phyloP scores from a whole-genome alignment of 2,888 invertebrate genomes.

The Pycnomerus fuliginosus region DNA sequence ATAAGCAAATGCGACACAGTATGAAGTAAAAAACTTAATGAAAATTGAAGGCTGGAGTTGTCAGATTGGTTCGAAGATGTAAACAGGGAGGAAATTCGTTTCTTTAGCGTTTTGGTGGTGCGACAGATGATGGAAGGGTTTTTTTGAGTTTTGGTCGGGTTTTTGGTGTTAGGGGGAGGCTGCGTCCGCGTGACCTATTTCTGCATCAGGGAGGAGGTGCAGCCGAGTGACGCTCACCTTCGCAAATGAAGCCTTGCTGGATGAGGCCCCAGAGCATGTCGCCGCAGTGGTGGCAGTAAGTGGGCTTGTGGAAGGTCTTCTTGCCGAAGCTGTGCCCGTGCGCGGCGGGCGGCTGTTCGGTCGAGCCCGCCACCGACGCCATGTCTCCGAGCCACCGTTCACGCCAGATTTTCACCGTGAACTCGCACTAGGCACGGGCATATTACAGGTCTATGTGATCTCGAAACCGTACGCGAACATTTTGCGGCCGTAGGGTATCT shows the following conservation, averaged over 20 bases:
- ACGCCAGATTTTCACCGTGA: constrained; percentile 65
- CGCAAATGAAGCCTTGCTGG: constrained; percentile 99
- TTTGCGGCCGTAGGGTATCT: constrained; percentile 53
- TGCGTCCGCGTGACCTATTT: constrained; percentile 2
- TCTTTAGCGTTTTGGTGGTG: no score
- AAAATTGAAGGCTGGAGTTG: no score
- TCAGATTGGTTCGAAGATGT: no score
- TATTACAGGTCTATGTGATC: constrained; percentile 61
- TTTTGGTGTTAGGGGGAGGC: no score
- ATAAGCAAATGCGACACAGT: no score
- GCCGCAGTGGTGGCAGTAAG: constrained; percentile 99
- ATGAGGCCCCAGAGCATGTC: constrained; percentile 99
- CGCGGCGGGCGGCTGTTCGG: constrained; percentile 60
- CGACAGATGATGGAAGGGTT: no score
- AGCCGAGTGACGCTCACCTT: constrained; percentile 83
- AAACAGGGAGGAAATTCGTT: no score
- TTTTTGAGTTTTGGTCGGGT: no score
- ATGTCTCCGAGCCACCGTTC: constrained; percentile 61
- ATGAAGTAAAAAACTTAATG: no score
- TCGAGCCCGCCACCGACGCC: constrained; percentile 57
- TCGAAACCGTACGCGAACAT: constrained; percentile 62
- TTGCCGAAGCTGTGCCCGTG: constrained; percentile 98
- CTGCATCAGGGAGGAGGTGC: background rate
- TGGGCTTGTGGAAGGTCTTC: constrained; percentile 99
- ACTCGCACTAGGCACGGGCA: constrained; percentile 52